phyloP scores from a whole-genome alignment of 2,113 vertebrate species.

The Toxotes jaculatrix region DNA sequence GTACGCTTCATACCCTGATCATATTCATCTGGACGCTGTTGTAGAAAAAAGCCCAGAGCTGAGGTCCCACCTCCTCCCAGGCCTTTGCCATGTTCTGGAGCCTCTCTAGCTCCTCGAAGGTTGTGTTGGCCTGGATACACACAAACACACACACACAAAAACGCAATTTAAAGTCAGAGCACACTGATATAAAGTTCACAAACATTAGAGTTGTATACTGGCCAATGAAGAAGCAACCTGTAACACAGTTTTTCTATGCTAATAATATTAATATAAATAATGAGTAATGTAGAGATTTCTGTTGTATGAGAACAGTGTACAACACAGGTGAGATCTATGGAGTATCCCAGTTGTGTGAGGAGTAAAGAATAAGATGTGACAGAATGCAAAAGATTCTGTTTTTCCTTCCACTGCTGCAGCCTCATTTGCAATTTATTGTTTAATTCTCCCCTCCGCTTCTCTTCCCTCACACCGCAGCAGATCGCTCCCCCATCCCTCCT shows the following conservation, averaged over 20 bases:
- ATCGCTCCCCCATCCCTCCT: not conserved
- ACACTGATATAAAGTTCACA: not conserved
- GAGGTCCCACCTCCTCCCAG: constrained; percentile 95
- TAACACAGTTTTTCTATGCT: accelerated
- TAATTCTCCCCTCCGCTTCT: constrained; percentile 34
- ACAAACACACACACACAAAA: constrained; percentile 26
- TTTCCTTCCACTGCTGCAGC: constrained; percentile 12
- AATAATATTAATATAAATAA: not conserved
- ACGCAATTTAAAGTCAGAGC: not conserved
- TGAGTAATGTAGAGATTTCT: not conserved
- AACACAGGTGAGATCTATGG: not conserved
- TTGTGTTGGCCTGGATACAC: constrained; percentile 91
- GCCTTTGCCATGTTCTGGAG: constrained; percentile 87
- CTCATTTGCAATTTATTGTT: constrained; percentile 51
- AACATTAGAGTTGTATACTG: not conserved
- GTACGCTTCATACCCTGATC: constrained; percentile 87
- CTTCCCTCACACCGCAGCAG: constrained; percentile 16
- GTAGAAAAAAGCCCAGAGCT: constrained; percentile 93
- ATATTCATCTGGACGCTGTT: constrained; percentile 92
- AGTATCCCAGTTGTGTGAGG: not conserved
- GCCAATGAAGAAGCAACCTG: not conserved
- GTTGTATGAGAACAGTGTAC: not conserved
- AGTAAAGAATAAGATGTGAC: constrained; percentile 12
- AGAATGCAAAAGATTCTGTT: constrained; percentile 15
- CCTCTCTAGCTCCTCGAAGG: constrained; percentile 93